phyloP scores from a whole-genome alignment of 2,113 vertebrate species.

The Catharus minimus region DNA sequence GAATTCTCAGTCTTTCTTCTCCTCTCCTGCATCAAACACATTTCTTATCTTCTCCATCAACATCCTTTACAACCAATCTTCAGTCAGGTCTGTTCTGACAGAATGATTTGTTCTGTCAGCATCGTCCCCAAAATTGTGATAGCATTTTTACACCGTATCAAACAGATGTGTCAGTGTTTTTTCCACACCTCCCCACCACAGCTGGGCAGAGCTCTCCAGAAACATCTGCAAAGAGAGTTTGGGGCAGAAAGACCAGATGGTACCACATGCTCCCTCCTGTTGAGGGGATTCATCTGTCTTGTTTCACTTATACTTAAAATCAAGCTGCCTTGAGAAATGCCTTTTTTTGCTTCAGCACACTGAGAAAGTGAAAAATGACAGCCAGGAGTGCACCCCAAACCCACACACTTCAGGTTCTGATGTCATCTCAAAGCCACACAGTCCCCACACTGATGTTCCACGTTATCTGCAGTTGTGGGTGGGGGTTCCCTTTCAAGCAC shows the following conservation, averaged over 20 bases:
- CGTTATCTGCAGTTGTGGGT: fast-evolving
- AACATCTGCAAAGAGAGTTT: background rate
- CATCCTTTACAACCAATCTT: background rate
- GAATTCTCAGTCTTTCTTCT: background rate
- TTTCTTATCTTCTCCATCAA: background rate
- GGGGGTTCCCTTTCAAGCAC: background rate
- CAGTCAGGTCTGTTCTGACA: background rate
- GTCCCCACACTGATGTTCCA: background rate
- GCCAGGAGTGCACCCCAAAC: background rate
- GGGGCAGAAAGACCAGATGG: background rate
- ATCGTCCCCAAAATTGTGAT: background rate
- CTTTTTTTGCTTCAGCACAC: background rate
- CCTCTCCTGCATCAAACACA: background rate
- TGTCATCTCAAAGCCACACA: fast-evolving
- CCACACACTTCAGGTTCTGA: background rate
- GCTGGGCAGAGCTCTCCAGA: background rate
- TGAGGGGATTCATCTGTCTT: background rate
- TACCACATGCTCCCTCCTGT: background rate
- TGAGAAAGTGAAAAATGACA: background rate
- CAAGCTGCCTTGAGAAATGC: background rate
- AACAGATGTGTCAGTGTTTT: background rate
- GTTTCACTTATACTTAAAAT: background rate
- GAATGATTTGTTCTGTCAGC: background rate
- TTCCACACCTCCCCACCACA: background rate
- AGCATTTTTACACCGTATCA: background rate